These are phyloP conservation scores for Sebastes jordani DNA, from an alignment of 2,797 vertebrate genomes.

Conservation along the genomic window DNA sequence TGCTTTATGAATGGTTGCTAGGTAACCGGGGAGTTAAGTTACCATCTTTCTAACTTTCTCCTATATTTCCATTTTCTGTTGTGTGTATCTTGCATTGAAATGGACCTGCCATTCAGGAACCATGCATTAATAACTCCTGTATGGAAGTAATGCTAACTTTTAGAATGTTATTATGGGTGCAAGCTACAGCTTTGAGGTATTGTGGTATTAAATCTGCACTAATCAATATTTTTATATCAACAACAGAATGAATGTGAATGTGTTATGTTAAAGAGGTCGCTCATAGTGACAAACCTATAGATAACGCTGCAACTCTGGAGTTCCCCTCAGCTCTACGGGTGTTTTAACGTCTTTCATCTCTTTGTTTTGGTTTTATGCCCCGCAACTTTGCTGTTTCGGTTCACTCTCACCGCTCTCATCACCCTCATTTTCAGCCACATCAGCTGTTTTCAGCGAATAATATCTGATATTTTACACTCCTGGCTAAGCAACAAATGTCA, in stretches of 20 bases:
- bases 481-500: background rate
- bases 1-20: slow-evolving; percentile 62
- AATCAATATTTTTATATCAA: background rate
- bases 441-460: background rate
- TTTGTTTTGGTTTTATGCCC: background rate
- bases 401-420: background rate
- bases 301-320: background rate
- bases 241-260: background rate
- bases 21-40: slow-evolving; percentile 56
- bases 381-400: background rate
- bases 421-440: fast-evolving
- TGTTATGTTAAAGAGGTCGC: background rate
- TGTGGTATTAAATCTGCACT: background rate
- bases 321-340: background rate
- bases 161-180: background rate
- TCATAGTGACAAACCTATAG: background rate
- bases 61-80: slow-evolving; percentile 5
- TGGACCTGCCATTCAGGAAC: background rate
- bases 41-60: slow-evolving; percentile 43
- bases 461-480: background rate
- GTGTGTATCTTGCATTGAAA: background rate
- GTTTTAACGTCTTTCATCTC: background rate
- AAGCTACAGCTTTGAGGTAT: background rate
- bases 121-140: background rate
- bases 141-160: background rate